Evolutionary conservation across 2,113 vertebrate genomes (phyloP), one percentile per base, ranked within the genome.

Genomic region (Suncus etruscus): DNA sequence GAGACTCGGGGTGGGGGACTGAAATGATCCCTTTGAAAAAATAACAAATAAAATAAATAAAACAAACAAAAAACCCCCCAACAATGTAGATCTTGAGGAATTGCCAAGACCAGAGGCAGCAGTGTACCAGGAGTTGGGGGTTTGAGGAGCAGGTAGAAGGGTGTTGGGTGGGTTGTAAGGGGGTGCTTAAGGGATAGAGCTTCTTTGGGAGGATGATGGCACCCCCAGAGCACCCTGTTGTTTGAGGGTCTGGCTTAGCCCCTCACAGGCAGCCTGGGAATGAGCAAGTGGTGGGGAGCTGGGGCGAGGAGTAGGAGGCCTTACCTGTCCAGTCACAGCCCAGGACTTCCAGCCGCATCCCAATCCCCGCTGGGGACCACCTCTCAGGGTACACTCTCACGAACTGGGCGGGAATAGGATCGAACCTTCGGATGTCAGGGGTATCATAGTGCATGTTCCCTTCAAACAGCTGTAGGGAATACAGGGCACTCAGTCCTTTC

Each of bases 321-420:
- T 97, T 97, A 99, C 99, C 99, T 93, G 99, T 98, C 97, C 99
- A 98, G 91, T 99, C 99, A 73, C 99, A 99, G 96, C 99, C 99
- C 76, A 99, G 98, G 61, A 99, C 98, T 94, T 99, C 99, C 98
- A 99, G 97, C 86, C 99, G 98, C 99, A 99, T 99, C 85, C 99
- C 99, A 10, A 99, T 99, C 70, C 99, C 99, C 0, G 99, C 99
- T 0, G 99, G 99, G 0, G 99, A 99, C 99, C 99, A 99, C 80
- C 99, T 97, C 97, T 99, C 99, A 0, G 99, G 99, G 94, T 99
- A 98, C 29, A 99, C 98, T 32, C 99, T 96, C 95, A 99, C 93
- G 6, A 98, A 99, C 96, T 99, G 99, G 1, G 99, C 98, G 50
- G 98, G 98, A 22, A 99, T 97, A n/a, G 99, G 98, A 6, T 99